Percentiles rank a stretch among this genome's conserved stretches.
These are phyloP conservation scores for Chinchilla lanigera DNA, from an alignment of 2,113 vertebrate genomes.

Conservation along the genomic window DNA sequence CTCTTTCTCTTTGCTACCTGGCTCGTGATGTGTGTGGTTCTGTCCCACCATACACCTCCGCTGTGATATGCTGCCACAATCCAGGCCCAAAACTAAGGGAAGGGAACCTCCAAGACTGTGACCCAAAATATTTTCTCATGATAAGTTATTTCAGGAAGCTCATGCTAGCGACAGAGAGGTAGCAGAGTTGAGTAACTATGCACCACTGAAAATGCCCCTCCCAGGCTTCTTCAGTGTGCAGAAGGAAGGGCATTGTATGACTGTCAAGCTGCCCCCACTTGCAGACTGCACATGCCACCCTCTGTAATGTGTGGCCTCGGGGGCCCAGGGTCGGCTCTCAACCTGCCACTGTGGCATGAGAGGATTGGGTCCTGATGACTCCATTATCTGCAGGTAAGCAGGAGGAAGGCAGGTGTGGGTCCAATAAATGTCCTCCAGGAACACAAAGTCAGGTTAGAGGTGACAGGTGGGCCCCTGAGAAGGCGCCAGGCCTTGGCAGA, in stretches of 20 bases:
- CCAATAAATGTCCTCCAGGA: slow-evolving; percentile 78
- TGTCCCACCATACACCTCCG: not conserved
- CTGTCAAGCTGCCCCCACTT: slow-evolving; percentile 68
- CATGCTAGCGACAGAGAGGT: not conserved
- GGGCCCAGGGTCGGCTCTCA: slow-evolving; percentile 72
- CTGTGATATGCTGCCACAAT: not conserved
- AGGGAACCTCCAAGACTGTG: not conserved
- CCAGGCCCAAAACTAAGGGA: not conserved
- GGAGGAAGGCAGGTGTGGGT: slow-evolving; percentile 70
- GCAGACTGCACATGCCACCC: slow-evolving; percentile 69
- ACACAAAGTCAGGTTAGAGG: slow-evolving; percentile 80
- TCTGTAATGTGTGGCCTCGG: slow-evolving; percentile 56
- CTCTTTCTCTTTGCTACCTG: not conserved
- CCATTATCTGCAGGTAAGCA: slow-evolving; percentile 64
- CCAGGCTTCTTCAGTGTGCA: slow-evolving; percentile 60
- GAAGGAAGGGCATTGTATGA: slow-evolving; percentile 64
- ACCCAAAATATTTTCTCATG: not conserved
- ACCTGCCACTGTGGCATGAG: slow-evolving; percentile 36
- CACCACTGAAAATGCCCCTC: slow-evolving; percentile 59
- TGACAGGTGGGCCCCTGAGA: slow-evolving; percentile 84
- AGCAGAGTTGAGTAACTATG: slow-evolving; percentile 42
- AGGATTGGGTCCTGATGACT: slow-evolving; percentile 63
- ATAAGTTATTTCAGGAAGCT: not conserved
- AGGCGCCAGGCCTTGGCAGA: slow-evolving; percentile 77
- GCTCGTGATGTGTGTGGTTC: not conserved